Base-by-base conservation (phyloP, 1,140 invertebrate species). In the Drosophila lowei region DNA sequence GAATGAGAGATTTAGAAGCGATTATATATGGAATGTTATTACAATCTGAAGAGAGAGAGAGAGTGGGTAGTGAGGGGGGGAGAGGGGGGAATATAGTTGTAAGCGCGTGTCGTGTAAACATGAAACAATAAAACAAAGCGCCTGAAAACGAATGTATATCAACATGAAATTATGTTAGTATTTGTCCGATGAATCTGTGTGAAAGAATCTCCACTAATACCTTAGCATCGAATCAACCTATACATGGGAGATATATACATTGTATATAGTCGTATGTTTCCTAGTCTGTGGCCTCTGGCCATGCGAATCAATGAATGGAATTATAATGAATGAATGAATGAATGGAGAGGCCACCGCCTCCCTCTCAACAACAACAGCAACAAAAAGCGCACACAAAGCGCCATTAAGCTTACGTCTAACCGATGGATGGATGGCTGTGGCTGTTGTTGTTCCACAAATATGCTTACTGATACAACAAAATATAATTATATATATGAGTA, bases 271-370 rank as follows among this genome's bases (percentile, higher is more conserved):
- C 28, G n/a, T 54, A 21, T 42, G 7, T 48, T 42, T 54, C 48
- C n/a, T 38, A 41, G 48, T 49, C 41, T 47, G 48, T 58, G 65
- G 53, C 56, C 72, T 54, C 59, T 74, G 72, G 49, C 55, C 46
- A 58, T 61, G 63, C 72, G 64, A 71, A 83, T 83, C 79, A 78
- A 84, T 84, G 79, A 84, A 85, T 85, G 79, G 72, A 79, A 84
- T 62, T 72, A 61, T 52, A 53, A 62, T 48, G 65, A 74, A 60
- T 62, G 60, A 68, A 83, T 76, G 79, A 84, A 73, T 70, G 55
- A 59, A 63, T 56, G 52, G 25, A n/a, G 48, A 38, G 34, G 34
- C 11, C 34, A 13, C 34, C 3, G 34, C 34, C 34, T 30, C 8
- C 21, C 23, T 28, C 18, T 16, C 34, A 21, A 60, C 47, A 42